Base-by-base conservation (phyloP, 2,797 vertebrate species). In the Cuniculus paca region DNA sequence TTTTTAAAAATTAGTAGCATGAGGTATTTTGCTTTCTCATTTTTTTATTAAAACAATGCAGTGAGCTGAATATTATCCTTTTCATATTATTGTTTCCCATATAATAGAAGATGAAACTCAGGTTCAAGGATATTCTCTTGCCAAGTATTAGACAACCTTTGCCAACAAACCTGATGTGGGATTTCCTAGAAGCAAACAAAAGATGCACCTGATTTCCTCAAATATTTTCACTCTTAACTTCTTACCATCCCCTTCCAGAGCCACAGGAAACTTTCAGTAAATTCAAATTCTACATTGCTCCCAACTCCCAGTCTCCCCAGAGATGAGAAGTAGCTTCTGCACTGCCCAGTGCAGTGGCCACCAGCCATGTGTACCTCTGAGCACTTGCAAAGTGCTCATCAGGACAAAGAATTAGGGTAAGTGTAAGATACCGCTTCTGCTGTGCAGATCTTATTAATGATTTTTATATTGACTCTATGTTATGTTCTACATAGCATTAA, bases 401-500 rank as follows among this genome's bases (percentile, higher is more conserved):
- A 20, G 5, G 11, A 84, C 0, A 39, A 31, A 50, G 58, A 50
- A 19, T 7, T 39, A n/a, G 22, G 48, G 0, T 77, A 72, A 82
- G 60, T 45, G 8, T 78, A 75, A 79, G 56, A 54, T 39, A 60
- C 11, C 83, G 63, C 34, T 56, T n/a, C 34, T n/a, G 75, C n/a
- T 61, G 65, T 56, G 11, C 75, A 77, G 65, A 36, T 3, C 72
- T 82, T 22, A 42, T 74, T 39, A 52, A 54, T 79, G 78, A 72
- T 81, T 78, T 65, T 68, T 28, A 78, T 36, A 92, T 28, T 48
- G 26, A 63, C 50, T 60, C 20, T 12, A 36, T 42, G 11, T 63
- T 85, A 81, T 52, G 79, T 90, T 79, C 26, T 52, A 93, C 88
- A 52, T 8, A 48, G 74, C 36, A 20, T 81, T 91, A 54, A 87